phyloP scores from a whole-genome alignment of 1,140 invertebrate species.

The Gryllus bimaculatus region DNA sequence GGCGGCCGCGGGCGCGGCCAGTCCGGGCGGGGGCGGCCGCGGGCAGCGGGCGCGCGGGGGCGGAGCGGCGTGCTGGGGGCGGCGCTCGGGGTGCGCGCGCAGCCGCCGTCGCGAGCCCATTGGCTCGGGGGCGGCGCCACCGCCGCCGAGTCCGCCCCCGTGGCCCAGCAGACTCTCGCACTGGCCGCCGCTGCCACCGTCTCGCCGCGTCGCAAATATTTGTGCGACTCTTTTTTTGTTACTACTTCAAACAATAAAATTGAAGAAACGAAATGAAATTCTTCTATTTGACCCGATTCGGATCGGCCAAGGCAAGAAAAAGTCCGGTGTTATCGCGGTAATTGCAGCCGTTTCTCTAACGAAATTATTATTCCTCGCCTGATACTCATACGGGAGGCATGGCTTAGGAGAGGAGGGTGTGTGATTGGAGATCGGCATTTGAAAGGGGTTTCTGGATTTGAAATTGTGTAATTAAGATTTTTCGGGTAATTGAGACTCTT shows the following conservation, averaged over 20 bases:
- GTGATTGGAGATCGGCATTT: too few species aligned
- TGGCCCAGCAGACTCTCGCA: neutral
- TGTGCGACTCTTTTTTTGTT: neutral
- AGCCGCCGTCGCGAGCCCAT: neutral
- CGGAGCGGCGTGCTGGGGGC: neutral
- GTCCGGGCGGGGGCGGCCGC: neutral
- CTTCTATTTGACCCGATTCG: neutral
- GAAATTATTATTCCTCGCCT: too few species aligned
- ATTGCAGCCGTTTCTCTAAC: too few species aligned
- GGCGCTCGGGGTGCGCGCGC: constrained; percentile 3
- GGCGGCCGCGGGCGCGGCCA: neutral
- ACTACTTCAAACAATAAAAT: neutral
- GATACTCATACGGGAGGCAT: too few species aligned
- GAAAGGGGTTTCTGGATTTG: too few species aligned
- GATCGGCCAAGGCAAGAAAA: too few species aligned
- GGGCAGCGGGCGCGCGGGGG: neutral
- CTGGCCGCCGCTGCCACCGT: too few species aligned
- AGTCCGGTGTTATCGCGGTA: too few species aligned
- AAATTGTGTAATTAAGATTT: too few species aligned
- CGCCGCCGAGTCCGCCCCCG: neutral
- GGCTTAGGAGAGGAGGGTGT: too few species aligned
- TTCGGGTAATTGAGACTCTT: too few species aligned
- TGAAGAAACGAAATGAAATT: neutral
- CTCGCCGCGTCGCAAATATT: neutral
- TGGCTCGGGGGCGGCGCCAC: neutral